Percentiles rank a stretch among this genome's conserved stretches.
These are phyloP conservation scores for Oikopleura albicans DNA, from an alignment of 23 tunicate species.

Conservation along the genomic window DNA sequence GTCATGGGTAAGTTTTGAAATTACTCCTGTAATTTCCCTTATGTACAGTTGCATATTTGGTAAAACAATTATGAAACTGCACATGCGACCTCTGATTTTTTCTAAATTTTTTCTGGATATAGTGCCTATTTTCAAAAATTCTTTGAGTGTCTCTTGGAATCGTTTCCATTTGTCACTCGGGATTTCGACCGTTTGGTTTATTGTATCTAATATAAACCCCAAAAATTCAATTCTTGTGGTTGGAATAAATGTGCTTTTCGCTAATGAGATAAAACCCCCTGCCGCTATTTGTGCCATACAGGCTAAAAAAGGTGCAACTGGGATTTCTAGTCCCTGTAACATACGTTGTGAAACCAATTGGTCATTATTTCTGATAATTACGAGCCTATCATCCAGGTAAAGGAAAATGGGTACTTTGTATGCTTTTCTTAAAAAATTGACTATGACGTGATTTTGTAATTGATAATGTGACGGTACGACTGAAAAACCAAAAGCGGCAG, in stretches of 20 bases:
- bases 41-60: not conserved
- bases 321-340: not conserved
- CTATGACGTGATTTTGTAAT: not conserved
- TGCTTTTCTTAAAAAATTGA: not conserved
- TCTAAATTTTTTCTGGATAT: not conserved
- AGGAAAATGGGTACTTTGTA: not conserved
- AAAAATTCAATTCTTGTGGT: not conserved
- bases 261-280: not conserved
- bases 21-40: not conserved
- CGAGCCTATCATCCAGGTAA: not conserved
- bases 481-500: not conserved
- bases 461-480: not conserved
- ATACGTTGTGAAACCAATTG: too few species aligned
- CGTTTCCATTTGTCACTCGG: not conserved
- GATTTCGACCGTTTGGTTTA: not conserved
- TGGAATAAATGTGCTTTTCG: not conserved
- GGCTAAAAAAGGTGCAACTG: not conserved
- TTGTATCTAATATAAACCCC: not conserved
- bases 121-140: not conserved
- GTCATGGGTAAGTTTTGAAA: too few species aligned
- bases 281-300: not conserved
- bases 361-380: too few species aligned
- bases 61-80: not conserved
- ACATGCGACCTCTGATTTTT: not conserved
- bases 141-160: not conserved